Evolutionary conservation across 2,797 vertebrate genomes (phyloP).

Genomic region (Thripadectes ignobilis): DNA sequence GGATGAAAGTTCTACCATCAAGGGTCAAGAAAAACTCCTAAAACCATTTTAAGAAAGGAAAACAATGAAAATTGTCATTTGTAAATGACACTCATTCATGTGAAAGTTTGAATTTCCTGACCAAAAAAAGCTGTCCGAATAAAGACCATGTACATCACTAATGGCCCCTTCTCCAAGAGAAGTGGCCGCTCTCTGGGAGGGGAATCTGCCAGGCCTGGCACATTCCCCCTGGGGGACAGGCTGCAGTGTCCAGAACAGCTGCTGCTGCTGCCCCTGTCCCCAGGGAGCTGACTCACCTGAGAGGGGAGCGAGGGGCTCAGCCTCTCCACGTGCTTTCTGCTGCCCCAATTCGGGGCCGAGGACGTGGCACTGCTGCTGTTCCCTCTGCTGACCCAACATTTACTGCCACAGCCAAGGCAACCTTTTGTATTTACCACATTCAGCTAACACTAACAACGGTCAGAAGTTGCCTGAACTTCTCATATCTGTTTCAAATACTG

Average conservation of each 20-base stretch:
- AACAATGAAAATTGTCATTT: background rate
- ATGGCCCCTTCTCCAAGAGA: background rate
- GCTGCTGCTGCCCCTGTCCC: background rate
- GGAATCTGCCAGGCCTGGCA: background rate
- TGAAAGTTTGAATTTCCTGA: background rate
- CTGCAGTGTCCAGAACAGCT: background rate
- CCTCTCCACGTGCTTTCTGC: background rate
- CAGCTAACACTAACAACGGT: background rate
- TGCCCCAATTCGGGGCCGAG: background rate
- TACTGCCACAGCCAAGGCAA: background rate
- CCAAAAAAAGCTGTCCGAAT: background rate
- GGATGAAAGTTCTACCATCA: background rate
- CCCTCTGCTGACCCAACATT: background rate
- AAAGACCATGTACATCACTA: background rate
- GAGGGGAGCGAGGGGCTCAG: background rate
- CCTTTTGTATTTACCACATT: background rate
- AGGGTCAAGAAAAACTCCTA: background rate
- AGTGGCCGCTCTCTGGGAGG: background rate
- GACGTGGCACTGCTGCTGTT: background rate
- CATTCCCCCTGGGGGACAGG: background rate
- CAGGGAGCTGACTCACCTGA: background rate
- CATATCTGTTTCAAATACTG: background rate
- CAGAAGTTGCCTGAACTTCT: background rate
- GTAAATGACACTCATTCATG: background rate
- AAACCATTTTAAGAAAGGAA: background rate